Evolutionary conservation across 2,888 invertebrate species (phyloP), one percentile per base, ranked within the genome.

Genomic region (Megaustenia siamemsis): DNA sequence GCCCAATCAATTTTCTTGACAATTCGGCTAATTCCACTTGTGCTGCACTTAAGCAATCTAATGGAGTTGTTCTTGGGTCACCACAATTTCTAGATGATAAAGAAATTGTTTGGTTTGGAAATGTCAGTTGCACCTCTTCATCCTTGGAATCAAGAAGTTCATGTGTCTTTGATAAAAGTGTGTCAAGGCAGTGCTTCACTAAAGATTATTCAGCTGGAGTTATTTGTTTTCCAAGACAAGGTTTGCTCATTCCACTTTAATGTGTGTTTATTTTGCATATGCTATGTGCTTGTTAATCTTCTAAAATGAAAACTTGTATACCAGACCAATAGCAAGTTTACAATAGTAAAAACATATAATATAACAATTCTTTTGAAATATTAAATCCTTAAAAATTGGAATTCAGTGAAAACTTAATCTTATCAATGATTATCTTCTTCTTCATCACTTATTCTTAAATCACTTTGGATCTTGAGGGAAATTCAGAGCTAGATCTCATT

Each of bases 201-300:
- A 45, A 43, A 45, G 56, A 18, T 21, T 43, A 69, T 24, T 81
- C 89, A 56, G 91, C 91, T 75, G 91, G 91, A 1, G 91, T 91
- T 1, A 85, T 92, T 18, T 92, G 92, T 82, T 90, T 88, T 84
- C 35, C 45, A 15, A 38, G 53, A 35, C 32, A 69, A 38, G 86
- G 86, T 84, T 32, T 12, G 69, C 43, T 82, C 28, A 38, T 49
- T 40, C 32, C 15, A 24, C 49, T 38, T 68, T 35, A n/a, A n/a
- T n/a, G n/a, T n/a, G n/a, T n/a, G n/a, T n/a, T n/a, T n/a, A n/a
- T n/a, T n/a, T n/a, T n/a, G n/a, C n/a, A n/a, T n/a, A n/a, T n/a
- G n/a, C n/a, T n/a, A n/a, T n/a, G n/a, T n/a, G n/a, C n/a, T n/a
- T n/a, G n/a, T n/a, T n/a, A n/a, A n/a, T n/a, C n/a, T n/a, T n/a